Evolutionary conservation across 2,888 invertebrate genomes (phyloP), one percentile per base, ranked within the genome.

Genomic region (Geophilus truncorum): DNA sequence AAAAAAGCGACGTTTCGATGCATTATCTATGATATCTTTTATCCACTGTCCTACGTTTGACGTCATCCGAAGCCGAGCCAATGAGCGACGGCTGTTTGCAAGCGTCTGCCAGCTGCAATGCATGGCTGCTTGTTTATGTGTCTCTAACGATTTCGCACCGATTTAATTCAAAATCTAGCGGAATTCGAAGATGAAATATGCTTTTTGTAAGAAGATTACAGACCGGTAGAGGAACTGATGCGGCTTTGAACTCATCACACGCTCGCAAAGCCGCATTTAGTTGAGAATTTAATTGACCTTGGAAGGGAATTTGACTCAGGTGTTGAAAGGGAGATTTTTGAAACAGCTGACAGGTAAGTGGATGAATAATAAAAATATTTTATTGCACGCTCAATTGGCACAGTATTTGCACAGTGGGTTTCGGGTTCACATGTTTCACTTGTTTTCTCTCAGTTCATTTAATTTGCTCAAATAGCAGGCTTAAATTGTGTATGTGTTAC

Each of bases 21-120:
- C n/a, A 15, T 40, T 40, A 40, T 40, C 40, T 40, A 0, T 3
- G n/a, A 34, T 15, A 51, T 51, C 51, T 62, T 21, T 62, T 62
- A 62, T 62, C 57, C 23, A 62, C 57, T 23, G 21, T 62, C 57
- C 40, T 40, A 62, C 5, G n/a, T n/a, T 62, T 62, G 57, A 62
- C 57, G 57, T 62, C 57, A 62, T 21, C 21, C 10, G n/a, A 18
- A 23, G 10, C 1, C 1, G 57, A 21, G 7, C 57, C 57, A 62
- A 62, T 62, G 7, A 62, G 23, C n/a, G 0, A 6, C 23, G 21
- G 1, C 5, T 21, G 21, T 62, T 62, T 62, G 21, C 57, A 23
- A 62, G 57, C 57, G 57, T 62, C 57, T 62, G 57, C 57, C 57
- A 62, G 57, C 57, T 62, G 57, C 57, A 62, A 21, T 62, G 57